Percentiles rank a stretch among this genome's conserved stretches.
Evolutionary conservation across 2,888 invertebrate genomes (phyloP).

Genomic region (Eristalis pertinax): DNA sequence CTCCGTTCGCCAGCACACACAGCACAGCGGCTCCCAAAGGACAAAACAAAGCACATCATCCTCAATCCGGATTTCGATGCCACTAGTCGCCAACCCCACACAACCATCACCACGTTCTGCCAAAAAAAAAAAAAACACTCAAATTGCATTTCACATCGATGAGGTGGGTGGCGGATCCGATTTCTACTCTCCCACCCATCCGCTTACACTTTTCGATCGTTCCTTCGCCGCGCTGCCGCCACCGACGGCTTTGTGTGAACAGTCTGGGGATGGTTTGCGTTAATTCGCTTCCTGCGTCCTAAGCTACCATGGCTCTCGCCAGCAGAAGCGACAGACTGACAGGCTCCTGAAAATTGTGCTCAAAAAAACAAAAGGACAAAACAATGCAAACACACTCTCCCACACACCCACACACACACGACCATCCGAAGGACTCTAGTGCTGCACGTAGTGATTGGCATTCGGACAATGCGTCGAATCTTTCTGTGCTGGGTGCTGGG

Average conservation of each 20-base stretch:
- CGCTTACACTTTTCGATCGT: not conserved
- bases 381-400: not conserved
- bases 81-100: not conserved
- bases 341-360: constrained; percentile 44
- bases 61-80: constrained; percentile 29
- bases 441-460: constrained; percentile 64
- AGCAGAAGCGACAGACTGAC: constrained; percentile 60
- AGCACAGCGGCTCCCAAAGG: constrained; percentile 29
- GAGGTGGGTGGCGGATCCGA: constrained; percentile 22
- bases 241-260: constrained; percentile 8
- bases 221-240: not conserved
- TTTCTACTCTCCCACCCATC: not conserved
- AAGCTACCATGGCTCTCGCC: constrained; percentile 44
- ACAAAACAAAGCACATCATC: constrained; percentile 64
- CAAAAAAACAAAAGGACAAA: constrained; percentile 57
- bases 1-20: constrained; percentile 26
- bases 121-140: constrained; percentile 37
- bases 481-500: constrained; percentile 37
- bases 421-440: not conserved
- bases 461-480: constrained; percentile 71
- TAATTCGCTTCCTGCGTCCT: constrained; percentile 64
- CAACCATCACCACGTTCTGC: not conserved
- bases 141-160: constrained; percentile 71
- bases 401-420: constrained; percentile 18
- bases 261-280: constrained; percentile 27